phyloP scores from a whole-genome alignment of 37 sponge, comb jelly and placozoan genomes.

The Halisarca cf. caerulea region DNA sequence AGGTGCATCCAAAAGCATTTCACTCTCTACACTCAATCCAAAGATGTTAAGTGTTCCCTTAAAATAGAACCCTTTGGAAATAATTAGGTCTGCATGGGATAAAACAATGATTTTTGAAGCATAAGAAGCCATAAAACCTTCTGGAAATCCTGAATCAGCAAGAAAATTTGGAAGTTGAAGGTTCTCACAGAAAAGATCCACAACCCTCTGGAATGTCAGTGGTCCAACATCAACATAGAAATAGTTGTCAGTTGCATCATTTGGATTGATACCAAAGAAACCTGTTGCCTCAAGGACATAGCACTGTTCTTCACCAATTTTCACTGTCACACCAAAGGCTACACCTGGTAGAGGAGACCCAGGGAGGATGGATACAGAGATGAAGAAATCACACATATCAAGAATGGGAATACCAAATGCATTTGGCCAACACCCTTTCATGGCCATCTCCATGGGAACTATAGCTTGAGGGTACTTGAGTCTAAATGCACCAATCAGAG shows the following conservation, averaged over 20 bases:
- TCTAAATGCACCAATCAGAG: not conserved
- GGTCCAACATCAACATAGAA: constrained; percentile 21
- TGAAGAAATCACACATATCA: constrained; percentile 27
- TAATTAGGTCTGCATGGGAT: not conserved
- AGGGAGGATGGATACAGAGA: constrained; percentile 4
- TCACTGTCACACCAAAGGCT: constrained; percentile 24
- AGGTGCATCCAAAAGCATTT: constrained; percentile 13
- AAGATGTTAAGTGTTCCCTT: constrained; percentile 46
- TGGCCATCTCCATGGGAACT: constrained; percentile 25
- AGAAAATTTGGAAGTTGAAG: constrained; percentile 22
- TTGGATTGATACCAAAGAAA: constrained; percentile 21
- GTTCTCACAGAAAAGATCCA: constrained; percentile 27
- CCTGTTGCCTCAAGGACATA: not conserved
- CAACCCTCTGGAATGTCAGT: constrained; percentile 17
- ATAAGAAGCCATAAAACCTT: constrained; percentile 33
- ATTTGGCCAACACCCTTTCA: constrained; percentile 28
- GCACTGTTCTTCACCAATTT: constrained; percentile 24
- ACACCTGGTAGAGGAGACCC: constrained; percentile 34
- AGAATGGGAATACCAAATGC: constrained; percentile 26
- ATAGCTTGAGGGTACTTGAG: not conserved
- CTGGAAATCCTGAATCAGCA: constrained; percentile 34
- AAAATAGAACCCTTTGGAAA: constrained; percentile 29
- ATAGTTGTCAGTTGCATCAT: constrained; percentile 14
- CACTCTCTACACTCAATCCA: constrained; percentile 15
- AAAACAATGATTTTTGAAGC: not conserved